Evolutionary conservation across 2,888 invertebrate species (phyloP).

Genomic region (Yponomeuta evonymella): DNA sequence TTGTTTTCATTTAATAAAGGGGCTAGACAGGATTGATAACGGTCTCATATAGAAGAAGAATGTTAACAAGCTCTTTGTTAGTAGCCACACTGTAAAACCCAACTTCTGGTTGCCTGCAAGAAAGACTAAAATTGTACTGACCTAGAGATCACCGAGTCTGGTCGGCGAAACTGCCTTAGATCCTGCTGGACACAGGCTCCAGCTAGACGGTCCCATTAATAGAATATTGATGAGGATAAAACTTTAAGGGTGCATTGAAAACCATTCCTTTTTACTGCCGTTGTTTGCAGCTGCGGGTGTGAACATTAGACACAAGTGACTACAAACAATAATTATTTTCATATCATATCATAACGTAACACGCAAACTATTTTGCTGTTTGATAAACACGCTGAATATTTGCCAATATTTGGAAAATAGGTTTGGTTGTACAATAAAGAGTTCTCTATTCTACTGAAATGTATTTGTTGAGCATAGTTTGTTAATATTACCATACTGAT

Average conservation of each 20-base stretch:
- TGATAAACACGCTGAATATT: no score
- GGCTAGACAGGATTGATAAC: slow-evolving; percentile 36
- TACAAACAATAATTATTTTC: no score
- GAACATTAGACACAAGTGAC: no score
- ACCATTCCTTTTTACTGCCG: background rate
- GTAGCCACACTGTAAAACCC: slow-evolving; percentile 29
- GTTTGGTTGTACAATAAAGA: no score
- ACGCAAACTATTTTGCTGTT: no score
- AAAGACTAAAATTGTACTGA: background rate
- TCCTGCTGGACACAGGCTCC: background rate
- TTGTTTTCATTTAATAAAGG: slow-evolving; percentile 53
- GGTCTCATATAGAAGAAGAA: slow-evolving; percentile 46
- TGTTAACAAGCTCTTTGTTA: slow-evolving; percentile 70
- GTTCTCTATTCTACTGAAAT: no score
- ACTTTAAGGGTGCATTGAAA: slow-evolving; percentile 19
- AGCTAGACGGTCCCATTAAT: slow-evolving; percentile 11
- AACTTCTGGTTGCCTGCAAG: background rate
- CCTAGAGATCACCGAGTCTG: background rate
- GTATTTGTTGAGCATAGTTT: no score
- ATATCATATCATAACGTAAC: no score
- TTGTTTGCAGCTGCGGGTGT: background rate
- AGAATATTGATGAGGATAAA: slow-evolving; percentile 25
- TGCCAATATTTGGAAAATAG: no score
- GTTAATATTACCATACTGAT: no score
- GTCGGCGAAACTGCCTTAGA: background rate